A percentile compares a stretch with the other conserved stretches of the same genome.
phyloP scores from a whole-genome alignment of 2,888 invertebrate species.

The Nycteola revayana region DNA sequence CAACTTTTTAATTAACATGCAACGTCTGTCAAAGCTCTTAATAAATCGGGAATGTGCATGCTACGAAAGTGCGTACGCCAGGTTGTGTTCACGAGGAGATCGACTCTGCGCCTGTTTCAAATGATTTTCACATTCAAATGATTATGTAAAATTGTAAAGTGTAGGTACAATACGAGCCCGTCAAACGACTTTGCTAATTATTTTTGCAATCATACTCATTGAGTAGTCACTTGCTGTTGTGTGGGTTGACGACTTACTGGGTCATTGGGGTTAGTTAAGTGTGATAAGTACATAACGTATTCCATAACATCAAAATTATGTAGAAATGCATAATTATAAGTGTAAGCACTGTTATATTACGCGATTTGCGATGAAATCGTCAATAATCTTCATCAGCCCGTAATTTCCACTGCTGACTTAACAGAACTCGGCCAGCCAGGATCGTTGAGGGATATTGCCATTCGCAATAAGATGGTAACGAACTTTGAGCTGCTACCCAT shows the following conservation, averaged over 20 bases:
- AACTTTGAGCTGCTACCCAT: too few species aligned
- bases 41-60: slow-evolving; percentile 38
- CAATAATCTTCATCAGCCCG: too few species aligned
- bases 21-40: slow-evolving; percentile 56
- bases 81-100: slow-evolving; percentile 17
- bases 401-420: too few species aligned
- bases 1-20: slow-evolving; percentile 55
- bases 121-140: slow-evolving; percentile 22
- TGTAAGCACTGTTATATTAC: too few species aligned
- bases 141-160: slow-evolving; percentile 4
- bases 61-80: slow-evolving; percentile 28
- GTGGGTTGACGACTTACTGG: too few species aligned
- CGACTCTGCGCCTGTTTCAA: slow-evolving; percentile 17
- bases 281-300: slow-evolving; percentile 17
- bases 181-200: slow-evolving; percentile 27
- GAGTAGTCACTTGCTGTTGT: slow-evolving; percentile 15
- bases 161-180: slow-evolving; percentile 13
- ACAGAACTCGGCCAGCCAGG: too few species aligned
- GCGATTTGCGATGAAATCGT: too few species aligned
- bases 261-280: slow-evolving; percentile 20
- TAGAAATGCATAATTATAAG: too few species aligned
- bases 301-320: too few species aligned
- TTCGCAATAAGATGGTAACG: too few species aligned
- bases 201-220: slow-evolving; percentile 27
- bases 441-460: too few species aligned